Evolutionary conservation across 2,797 vertebrate species (phyloP).

Genomic region (Darevskia mixta): DNA sequence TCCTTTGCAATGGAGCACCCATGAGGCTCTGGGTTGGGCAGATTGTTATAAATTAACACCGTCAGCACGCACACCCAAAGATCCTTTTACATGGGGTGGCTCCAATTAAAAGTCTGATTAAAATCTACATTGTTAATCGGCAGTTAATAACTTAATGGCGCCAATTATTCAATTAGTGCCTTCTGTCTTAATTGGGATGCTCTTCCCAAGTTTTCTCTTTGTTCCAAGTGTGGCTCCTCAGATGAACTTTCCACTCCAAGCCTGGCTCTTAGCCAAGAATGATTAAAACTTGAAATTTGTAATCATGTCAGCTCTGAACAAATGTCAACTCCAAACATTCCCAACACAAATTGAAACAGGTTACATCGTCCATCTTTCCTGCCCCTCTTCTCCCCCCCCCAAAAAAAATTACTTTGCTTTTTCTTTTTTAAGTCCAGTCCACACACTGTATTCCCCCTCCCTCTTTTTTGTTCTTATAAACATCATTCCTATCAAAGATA

Average conservation of each 20-base stretch:
- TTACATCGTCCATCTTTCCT: neutral
- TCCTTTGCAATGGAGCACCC: neutral
- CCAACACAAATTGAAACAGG: neutral
- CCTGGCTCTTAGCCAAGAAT: neutral
- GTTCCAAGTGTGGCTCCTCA: neutral
- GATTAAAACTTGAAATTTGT: constrained; percentile 43
- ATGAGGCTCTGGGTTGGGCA: neutral
- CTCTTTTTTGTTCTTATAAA: constrained; percentile 24
- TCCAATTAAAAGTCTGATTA: constrained; percentile 21
- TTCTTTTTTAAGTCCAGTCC: neutral
- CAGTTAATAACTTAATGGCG: constrained; percentile 7
- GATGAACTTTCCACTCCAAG: neutral
- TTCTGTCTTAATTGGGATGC: neutral
- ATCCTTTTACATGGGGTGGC: neutral
- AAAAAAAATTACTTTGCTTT: constrained; percentile 25
- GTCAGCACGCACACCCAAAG: neutral
- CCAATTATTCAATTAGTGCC: constrained; percentile 8
- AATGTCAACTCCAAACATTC: constrained; percentile 11
- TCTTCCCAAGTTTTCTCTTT: neutral
- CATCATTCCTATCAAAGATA: constrained; percentile 35
- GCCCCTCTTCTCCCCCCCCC: neutral
- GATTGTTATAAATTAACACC: neutral
- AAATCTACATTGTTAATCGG: constrained; percentile 27
- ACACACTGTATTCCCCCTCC: neutral
- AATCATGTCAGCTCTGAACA: constrained; percentile 7